Percentiles rank a stretch among this genome's conserved stretches.
These are phyloP conservation scores for Lepidochrysops patricia DNA, from an alignment of 2,888 invertebrate species.

Conservation along the genomic window DNA sequence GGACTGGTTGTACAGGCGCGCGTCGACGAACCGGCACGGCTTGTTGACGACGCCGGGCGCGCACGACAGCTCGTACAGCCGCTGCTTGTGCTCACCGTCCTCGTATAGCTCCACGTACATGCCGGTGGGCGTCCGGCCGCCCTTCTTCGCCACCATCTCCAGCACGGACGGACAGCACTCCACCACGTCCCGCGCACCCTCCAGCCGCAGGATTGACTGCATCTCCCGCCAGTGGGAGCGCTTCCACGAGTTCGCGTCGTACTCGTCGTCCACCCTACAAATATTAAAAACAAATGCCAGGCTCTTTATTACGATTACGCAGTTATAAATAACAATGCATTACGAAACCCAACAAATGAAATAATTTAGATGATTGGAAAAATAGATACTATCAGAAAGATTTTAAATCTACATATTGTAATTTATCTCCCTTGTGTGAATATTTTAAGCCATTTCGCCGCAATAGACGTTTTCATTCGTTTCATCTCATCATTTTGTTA, in stretches of 20 bases:
- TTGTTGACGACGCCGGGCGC: conserved; percentile 79
- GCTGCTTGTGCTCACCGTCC: conserved; percentile 79
- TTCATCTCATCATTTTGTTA: neutral
- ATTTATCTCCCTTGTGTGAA: too few species aligned
- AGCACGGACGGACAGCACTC: conserved; percentile 88
- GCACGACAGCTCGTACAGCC: conserved; percentile 88
- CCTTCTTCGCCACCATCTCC: conserved; percentile 84
- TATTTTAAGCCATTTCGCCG: too few species aligned
- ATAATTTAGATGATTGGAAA: too few species aligned
- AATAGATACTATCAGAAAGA: too few species aligned
- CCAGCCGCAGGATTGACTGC: conserved; percentile 75
- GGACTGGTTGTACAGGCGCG: conserved; percentile 80
- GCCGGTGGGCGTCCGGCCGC: conserved; percentile 83
- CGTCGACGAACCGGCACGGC: conserved; percentile 84
- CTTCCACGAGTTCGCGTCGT: conserved; percentile 64
- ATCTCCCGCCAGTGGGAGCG: conserved; percentile 77
- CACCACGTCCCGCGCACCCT: conserved; percentile 66
- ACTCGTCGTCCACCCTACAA: conserved; percentile 57
- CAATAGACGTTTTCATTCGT: too few species aligned
- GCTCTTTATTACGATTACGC: too few species aligned
- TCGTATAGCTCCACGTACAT: conserved; percentile 84
- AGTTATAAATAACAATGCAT: neutral
- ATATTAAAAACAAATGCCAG: too few species aligned
- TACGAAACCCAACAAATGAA: too few species aligned
- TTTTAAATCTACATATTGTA: too few species aligned